Conservation (phyloP, 2,797 vertebrate genomes). For the Protosalanx chinensis region DNA sequence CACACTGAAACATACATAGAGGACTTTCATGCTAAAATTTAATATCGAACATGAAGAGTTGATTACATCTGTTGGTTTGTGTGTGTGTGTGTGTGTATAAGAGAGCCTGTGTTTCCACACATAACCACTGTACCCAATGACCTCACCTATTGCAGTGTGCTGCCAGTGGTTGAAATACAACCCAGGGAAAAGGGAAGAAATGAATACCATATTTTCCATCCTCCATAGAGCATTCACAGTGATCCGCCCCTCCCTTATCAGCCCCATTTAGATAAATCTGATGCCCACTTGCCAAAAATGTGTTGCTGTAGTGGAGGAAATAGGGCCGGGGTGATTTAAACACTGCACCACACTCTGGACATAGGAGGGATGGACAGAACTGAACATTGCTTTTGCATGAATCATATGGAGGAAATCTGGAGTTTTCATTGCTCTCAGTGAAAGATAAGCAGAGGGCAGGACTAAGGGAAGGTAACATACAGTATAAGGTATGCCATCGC, state of each 20-base stretch:
- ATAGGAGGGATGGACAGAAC: conserved; percentile 9
- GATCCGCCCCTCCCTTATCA: conserved; percentile 29
- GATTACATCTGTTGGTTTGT: conserved; percentile 2
- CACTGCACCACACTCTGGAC: conserved; percentile 26
- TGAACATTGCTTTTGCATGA: conserved; percentile 33
- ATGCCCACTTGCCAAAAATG: conserved; percentile 48
- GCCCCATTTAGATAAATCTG: conserved; percentile 48
- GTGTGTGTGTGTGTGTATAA: conserved; percentile 4
- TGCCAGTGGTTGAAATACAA: conserved; percentile 56
- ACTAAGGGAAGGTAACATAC: conserved; percentile 28
- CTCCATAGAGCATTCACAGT: conserved; percentile 16
- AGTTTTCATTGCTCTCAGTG: conserved; percentile 13
- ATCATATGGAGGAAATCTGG: conserved; percentile 28
- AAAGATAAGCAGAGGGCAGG: conserved; percentile 15
- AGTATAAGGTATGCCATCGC: neutral
- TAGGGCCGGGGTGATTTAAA: conserved; percentile 46
- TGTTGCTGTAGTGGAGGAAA: conserved; percentile 41
- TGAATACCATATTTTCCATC: conserved; percentile 46
- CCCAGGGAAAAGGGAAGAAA: conserved; percentile 41
- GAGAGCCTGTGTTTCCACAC: conserved; percentile 20
- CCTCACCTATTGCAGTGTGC: conserved; percentile 46
- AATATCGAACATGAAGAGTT: neutral
- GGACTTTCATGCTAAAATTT: neutral
- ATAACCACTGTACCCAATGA: conserved; percentile 31
- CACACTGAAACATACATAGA: neutral